Evolutionary conservation across 2,888 invertebrate genomes (phyloP), one percentile per base, ranked within the genome.

Genomic region (Germaria angustata): DNA sequence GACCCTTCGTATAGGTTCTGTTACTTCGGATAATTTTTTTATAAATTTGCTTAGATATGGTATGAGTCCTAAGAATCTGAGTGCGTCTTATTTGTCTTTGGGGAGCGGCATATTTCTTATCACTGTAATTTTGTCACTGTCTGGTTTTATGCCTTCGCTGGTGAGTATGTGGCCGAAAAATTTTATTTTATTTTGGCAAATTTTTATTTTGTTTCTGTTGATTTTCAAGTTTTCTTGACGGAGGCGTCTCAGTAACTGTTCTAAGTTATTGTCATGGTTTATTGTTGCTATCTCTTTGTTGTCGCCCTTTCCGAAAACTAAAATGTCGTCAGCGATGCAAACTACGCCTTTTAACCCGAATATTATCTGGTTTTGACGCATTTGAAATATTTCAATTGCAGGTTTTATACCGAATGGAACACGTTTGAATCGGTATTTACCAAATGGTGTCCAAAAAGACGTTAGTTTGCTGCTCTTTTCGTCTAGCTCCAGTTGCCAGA

Each of bases 191-290:
- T 61, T 15, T 61, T 61, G 8, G 6, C 28, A 28, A 6, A 28
- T 28, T 28, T 28, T 28, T 6, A 28, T 28, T 28, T 28, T 28
- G 4, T 7, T 17, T 61, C 1, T 41, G 44, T 84, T 81, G 1
- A 84, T 57, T 61, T 84, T 81, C 11, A 78, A 49, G 22, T 84
- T 71, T 51, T 39, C 17, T 13, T 82, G n/a, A 36, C 75, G 57
- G 4, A 81, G 32, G 15, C 80, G 68, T 15, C 49, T 22, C 22
- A 82, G n/a, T 11, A 84, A 17, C 15, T 61, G 55, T 17, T 63
- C 32, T 34, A 78, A 41, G 24, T 81, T 84, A n/a, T 6, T 20
- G 46, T 79, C 63, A 28, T 84, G 80, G 28, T 80, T 61, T 15
- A 34, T 72, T 28, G 11, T 71, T 24, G 72, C 57, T 7, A 13